These are phyloP conservation scores for Microcebus ravelobensis DNA, from an alignment of 2,113 vertebrate species.

Conservation along the genomic window DNA sequence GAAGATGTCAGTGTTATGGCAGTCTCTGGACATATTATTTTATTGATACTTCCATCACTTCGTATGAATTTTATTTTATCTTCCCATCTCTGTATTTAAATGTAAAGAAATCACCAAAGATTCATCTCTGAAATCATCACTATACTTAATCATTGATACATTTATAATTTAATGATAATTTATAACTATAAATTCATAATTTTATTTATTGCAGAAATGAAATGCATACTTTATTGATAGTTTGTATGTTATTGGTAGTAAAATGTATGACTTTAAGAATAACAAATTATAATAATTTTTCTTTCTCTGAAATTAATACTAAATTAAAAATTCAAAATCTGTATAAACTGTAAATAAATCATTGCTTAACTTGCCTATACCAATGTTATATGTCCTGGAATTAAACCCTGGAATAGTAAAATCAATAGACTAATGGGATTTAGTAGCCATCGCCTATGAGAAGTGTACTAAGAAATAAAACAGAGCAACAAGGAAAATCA, in stretches of 20 bases:
- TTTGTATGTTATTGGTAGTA: conserved; percentile 16
- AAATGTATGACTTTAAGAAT: conserved; percentile 12
- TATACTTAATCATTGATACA: neutral
- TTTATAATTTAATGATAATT: neutral
- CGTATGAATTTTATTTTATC: neutral
- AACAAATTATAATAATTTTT: conserved; percentile 8
- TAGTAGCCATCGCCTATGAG: neutral
- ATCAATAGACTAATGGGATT: neutral
- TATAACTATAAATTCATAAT: conserved; percentile 1
- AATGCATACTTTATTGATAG: neutral
- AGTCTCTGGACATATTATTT: neutral
- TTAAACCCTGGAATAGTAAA: conserved; percentile 27
- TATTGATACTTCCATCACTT: neutral
- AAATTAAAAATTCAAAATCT: conserved; percentile 39
- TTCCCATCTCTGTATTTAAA: neutral
- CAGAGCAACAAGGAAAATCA: neutral
- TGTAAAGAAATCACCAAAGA: neutral
- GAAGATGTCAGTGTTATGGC: neutral
- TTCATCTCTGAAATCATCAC: conserved; percentile 32
- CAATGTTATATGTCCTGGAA: neutral
- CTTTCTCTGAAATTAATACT: conserved; percentile 14
- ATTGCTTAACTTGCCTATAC: neutral
- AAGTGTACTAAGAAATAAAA: conserved; percentile 14
- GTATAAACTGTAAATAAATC: neutral
- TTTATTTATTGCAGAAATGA: neutral